Conservation (phyloP, 2,888 invertebrate genomes). For the Amblyteles armatorius region DNA sequence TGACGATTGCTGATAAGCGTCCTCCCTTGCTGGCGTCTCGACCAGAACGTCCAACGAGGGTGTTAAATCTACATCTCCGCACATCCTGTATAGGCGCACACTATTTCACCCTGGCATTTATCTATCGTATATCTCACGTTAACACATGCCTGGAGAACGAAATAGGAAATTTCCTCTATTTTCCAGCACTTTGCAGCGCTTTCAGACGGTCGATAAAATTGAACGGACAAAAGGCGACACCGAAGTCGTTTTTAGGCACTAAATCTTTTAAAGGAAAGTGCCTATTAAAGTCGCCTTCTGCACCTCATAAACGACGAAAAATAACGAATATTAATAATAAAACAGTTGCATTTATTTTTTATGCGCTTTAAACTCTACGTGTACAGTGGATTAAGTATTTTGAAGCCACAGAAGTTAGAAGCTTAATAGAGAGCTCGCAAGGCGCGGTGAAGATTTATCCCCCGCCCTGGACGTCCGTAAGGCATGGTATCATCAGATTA, state of each 20-base stretch:
- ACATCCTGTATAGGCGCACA: background rate
- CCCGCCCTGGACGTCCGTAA: too few relatives aligned
- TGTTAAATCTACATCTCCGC: background rate
- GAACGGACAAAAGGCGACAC: background rate
- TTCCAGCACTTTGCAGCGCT: background rate
- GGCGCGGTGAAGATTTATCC: too few relatives aligned
- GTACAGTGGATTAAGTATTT: too few relatives aligned
- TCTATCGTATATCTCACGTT: slow-evolving; percentile 55
- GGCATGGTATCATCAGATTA: too few relatives aligned
- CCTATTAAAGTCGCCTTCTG: too few relatives aligned
- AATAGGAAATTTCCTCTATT: slow-evolving; percentile 29
- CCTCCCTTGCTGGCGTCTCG: slow-evolving; percentile 3
- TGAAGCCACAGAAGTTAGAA: too few relatives aligned
- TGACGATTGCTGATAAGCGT: slow-evolving; percentile 55
- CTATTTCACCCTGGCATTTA: slow-evolving; percentile 61
- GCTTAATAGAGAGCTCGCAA: too few relatives aligned
- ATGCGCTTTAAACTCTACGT: too few relatives aligned
- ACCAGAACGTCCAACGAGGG: background rate
- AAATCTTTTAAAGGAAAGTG: background rate
- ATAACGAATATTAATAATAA: too few relatives aligned
- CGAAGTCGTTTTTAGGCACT: background rate
- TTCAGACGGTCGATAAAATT: background rate
- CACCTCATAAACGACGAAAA: too few relatives aligned
- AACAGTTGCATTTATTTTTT: too few relatives aligned
- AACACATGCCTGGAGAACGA: slow-evolving; percentile 33